Conservation (phyloP, 2,888 invertebrate genomes). For the Disparrhopalites patrizii region DNA sequence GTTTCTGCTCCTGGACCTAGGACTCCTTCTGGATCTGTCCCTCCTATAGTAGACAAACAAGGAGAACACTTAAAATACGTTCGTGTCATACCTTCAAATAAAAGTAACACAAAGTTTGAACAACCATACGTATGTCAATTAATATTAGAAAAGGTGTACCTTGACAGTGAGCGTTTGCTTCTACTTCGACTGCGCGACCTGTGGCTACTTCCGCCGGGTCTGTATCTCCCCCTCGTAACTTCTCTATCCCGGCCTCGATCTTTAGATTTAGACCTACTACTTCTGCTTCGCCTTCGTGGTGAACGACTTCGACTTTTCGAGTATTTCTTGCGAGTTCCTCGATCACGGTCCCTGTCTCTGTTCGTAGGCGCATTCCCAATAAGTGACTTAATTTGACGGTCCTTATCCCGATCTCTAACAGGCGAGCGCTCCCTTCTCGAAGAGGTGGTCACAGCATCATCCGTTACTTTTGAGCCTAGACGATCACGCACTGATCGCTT, state of each 20-base stretch:
- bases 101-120: too few relatives aligned
- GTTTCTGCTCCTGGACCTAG: background rate
- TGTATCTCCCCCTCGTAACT: background rate
- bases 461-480: constrained; percentile 41
- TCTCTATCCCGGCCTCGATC: background rate
- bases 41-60: constrained; percentile 3
- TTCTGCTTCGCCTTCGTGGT: constrained; percentile 1
- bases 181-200: background rate
- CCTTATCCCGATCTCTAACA: background rate
- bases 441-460: constrained; percentile 19
- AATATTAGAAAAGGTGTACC: background rate
- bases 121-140: too few relatives aligned
- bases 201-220: background rate
- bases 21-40: constrained; percentile 14
- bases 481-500: constrained; percentile 42
- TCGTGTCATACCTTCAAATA: too few relatives aligned
- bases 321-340: constrained; percentile 22
- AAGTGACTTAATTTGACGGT: constrained; percentile 12
- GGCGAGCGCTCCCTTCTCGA: constrained; percentile 4
- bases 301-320: constrained; percentile 15
- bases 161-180: background rate
- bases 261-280: constrained; percentile 9
- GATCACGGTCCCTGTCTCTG: constrained; percentile 15
- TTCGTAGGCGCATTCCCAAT: background rate
- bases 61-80: background rate